Base-by-base conservation (phyloP, 2,113 vertebrate genomes). In the Oceanites oceanicus region DNA sequence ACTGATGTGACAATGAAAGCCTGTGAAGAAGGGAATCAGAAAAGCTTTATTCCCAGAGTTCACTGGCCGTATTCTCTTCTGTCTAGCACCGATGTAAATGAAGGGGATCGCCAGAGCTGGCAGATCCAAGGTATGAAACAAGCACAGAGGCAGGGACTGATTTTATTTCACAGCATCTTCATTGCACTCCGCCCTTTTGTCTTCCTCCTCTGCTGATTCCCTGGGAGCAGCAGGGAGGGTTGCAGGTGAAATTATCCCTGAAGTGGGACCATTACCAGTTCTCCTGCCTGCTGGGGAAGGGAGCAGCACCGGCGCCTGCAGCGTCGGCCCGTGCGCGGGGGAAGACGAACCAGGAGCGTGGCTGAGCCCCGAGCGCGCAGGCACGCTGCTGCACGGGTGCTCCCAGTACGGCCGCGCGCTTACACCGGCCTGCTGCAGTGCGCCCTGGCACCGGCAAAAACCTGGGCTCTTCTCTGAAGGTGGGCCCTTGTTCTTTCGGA, bases 311-410 rank as follows among this genome's bases (percentile, higher is more conserved):
- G 4, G 82, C 40, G 65, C 36, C 9, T 53, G 75, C 61, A 21
- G 29, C 8, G 15, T 17, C 1, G 0, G 36, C 44, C 88, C 36
- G n/a, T 9, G 17, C 52, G 2, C 2, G 0, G 10, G 32, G 36
- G 20, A 53, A 27, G 76, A 42, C 0, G 11, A 66, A 12, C 26
- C 9, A 45, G 73, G 55, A 76, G 23, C 3, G 0, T 0, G 6
- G 36, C 75, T 44, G 65, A 86, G 81, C 66, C 71, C 66, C 13
- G 26, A 38, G 79, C 5, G 5, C 20, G 15, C 20, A 7, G 5
- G 16, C 27, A 9, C 0, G 0, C 30, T 29, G n/a, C 11, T 3
- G n/a, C 53, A 18, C 21, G 6, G 25, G 21, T 6, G 45, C 10
- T 61, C 44, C 61, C 10, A 12, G n/a, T 32, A 32, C 0, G 7